Conservation (phyloP, 2,797 vertebrate species). For the Podargus strigoides region DNA sequence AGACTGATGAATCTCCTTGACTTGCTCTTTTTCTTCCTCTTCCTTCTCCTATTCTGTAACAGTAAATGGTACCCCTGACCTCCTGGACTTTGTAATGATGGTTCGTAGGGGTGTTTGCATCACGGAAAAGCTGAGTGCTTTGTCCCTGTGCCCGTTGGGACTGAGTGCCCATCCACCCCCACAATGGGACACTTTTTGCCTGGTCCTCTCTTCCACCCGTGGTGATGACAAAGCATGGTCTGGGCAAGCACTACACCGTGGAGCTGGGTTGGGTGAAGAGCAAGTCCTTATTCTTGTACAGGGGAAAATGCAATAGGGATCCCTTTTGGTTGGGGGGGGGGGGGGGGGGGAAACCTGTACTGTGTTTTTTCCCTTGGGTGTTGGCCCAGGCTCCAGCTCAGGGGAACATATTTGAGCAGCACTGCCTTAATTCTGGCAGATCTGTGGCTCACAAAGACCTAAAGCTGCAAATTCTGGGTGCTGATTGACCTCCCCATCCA, state of each 20-base stretch:
- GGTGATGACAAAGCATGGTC: not conserved
- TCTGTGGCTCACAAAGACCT: not conserved
- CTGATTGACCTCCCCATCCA: too few relatives aligned
- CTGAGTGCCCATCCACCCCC: not conserved
- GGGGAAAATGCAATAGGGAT: not conserved
- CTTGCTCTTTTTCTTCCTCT: not conserved
- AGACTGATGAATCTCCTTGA: not conserved
- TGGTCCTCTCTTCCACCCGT: not conserved
- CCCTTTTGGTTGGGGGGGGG: not conserved
- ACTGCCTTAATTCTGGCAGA: not conserved
- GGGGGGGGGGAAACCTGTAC: not conserved
- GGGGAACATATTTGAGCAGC: not conserved
- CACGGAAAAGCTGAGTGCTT: not conserved
- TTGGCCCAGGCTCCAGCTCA: not conserved
- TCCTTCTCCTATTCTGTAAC: not conserved
- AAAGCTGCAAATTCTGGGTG: not conserved
- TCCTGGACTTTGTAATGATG: not conserved
- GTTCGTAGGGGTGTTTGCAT: not conserved
- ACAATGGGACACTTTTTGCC: not conserved
- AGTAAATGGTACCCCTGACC: accelerated
- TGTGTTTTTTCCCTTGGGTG: not conserved
- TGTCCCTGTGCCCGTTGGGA: not conserved
- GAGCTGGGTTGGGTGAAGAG: not conserved
- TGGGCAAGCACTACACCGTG: not conserved
- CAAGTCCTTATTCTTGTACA: not conserved